phyloP scores from a whole-genome alignment of 2,113 vertebrate species.

The Triplophysa siluroides region DNA sequence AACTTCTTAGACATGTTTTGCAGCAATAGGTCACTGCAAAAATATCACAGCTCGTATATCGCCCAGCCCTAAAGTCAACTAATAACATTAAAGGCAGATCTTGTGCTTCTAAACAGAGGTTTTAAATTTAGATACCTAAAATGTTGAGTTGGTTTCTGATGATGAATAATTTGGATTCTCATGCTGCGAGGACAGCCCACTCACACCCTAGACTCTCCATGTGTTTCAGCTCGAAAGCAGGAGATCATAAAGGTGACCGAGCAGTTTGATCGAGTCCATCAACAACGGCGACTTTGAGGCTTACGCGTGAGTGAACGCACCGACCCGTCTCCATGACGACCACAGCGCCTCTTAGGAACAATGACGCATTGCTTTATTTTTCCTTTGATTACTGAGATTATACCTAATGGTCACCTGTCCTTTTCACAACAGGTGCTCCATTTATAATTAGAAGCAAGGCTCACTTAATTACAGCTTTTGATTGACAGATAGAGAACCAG shows the following conservation, averaged over 20 bases:
- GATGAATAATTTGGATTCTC: slow-evolving; percentile 25
- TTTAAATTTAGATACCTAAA: neutral
- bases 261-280: slow-evolving; percentile 78
- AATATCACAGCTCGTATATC: neutral
- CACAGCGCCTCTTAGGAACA: neutral
- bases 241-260: slow-evolving; percentile 80
- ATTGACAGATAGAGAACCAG: neutral
- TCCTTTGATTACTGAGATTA: slow-evolving; percentile 10
- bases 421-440: slow-evolving; percentile 21
- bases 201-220: slow-evolving; percentile 50
- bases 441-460: slow-evolving; percentile 2
- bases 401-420: slow-evolving; percentile 10
- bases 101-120: slow-evolving; percentile 26
- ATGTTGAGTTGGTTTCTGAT: neutral
- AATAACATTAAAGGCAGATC: neutral
- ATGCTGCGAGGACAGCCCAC: neutral
- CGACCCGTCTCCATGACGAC: neutral
- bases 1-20: neutral
- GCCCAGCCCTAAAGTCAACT: neutral
- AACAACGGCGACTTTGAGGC: slow-evolving; percentile 79
- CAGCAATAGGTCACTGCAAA: neutral
- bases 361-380: slow-evolving; percentile 2
- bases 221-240: slow-evolving; percentile 75
- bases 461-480: slow-evolving; percentile 23
- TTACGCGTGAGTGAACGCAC: slow-evolving; percentile 69